Base-by-base conservation (phyloP, 2,888 invertebrate genomes). In the Cataglyphis altisquamis region DNA sequence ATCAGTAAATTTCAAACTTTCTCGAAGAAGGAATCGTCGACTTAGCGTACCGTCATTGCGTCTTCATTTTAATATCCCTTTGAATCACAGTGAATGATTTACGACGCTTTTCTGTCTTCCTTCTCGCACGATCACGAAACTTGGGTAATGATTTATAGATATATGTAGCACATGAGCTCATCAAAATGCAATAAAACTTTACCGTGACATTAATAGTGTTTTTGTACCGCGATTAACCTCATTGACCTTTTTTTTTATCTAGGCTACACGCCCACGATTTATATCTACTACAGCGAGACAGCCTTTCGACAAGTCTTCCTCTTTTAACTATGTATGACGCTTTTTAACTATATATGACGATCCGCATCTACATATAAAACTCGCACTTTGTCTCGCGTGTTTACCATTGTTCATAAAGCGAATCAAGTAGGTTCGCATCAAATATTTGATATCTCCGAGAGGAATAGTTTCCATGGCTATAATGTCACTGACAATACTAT, bases 51-150 rank as follows among this genome's bases (percentile, higher is more conserved):
- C 8, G 25, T 39, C 39, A 21, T 39, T n/a, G 15, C 48, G 29
- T 29, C 29, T 25, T 29, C 18, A 67, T 52, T 57, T 21, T 21
- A 57, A 57, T 57, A 21, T 57, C 52, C 25, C 10, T 32, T 64
- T 15, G 10, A 45, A 41, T 78, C 32, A 39, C 62, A 57, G 12
- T 10, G 55, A 25, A 57, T 83, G 62, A 81, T 87, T 86, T 83
- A 88, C 77, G 73, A 74, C 41, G n/a, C 25, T 64, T 21, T 48
- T 21, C 64, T 36, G 6, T n/a, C 18, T 21, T 18, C 3, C 25
- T 29, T 39, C 12, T 52, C 3, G 25, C 39, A 4, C 15, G 36
- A 36, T 1, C 25, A 62, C 9, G 12, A 72, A 52, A 25, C 36
- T 83, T 25, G 18, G 25, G 12, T 63, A 12, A 52, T 15, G 21